Percentiles rank a stretch among this genome's conserved stretches.
Evolutionary conservation across 2,888 invertebrate genomes (phyloP).

Genomic region (Volucella zonaria): DNA sequence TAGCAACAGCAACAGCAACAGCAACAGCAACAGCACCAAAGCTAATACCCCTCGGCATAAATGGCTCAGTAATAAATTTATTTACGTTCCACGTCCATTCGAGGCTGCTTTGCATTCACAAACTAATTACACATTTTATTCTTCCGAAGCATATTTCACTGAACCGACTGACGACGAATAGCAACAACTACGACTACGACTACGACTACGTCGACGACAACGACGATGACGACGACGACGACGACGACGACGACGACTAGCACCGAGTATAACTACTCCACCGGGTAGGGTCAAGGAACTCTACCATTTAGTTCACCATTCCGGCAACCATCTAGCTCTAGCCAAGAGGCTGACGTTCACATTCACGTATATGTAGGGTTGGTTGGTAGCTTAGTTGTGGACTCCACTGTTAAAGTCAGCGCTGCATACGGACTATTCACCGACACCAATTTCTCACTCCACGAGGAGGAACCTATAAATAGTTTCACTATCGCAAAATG

Average conservation of each 20-base stretch:
- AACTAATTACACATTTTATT: conserved; percentile 69
- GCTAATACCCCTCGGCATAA: conserved; percentile 29
- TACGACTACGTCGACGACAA: no score
- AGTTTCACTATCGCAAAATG: conserved; percentile 73
- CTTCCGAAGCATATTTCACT: conserved; percentile 55
- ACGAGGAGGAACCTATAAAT: conserved; percentile 64
- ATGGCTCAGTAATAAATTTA: conserved; percentile 69
- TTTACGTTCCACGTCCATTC: conserved; percentile 66
- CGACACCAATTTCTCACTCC: conserved; percentile 49
- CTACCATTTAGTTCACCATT: conserved; percentile 28
- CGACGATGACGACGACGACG: no score
- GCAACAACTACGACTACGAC: no score
- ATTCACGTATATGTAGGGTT: no score
- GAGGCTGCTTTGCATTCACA: conserved; percentile 70
- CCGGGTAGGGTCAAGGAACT: conserved; percentile 67
- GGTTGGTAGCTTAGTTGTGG: conserved; percentile 48
- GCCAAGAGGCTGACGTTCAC: neutral
- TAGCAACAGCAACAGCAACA: conserved; percentile 18
- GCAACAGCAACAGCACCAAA: conserved; percentile 21
- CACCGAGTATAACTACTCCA: conserved; percentile 57
- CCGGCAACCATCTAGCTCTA: conserved; percentile 18
- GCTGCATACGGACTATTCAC: conserved; percentile 29
- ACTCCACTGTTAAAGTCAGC: conserved; percentile 48
- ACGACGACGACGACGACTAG: no score
- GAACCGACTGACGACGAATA: neutral